These are phyloP conservation scores for Iguana delicatissima DNA, from an alignment of 2,797 vertebrate genomes.

Conservation along the genomic window DNA sequence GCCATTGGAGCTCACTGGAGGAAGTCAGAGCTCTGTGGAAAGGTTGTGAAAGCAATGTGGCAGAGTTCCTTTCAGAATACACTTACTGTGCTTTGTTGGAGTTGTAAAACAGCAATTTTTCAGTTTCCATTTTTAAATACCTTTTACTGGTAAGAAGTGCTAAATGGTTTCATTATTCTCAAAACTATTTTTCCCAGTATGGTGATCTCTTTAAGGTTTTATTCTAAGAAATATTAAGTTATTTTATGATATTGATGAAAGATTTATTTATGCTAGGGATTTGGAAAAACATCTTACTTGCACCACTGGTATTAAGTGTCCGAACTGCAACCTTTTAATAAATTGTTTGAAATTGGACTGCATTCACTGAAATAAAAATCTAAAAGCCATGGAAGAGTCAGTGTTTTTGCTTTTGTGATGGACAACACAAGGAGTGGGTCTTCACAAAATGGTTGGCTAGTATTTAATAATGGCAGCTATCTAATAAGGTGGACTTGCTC, in stretches of 20 bases:
- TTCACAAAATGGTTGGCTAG: slow-evolving; percentile 5
- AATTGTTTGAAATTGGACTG: slow-evolving; percentile 58
- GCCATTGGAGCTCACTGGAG: slow-evolving; percentile 44
- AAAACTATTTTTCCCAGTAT: slow-evolving; percentile 73
- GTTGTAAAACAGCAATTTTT: slow-evolving; percentile 67
- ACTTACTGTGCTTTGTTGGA: slow-evolving; percentile 55
- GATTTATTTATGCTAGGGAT: slow-evolving; percentile 81
- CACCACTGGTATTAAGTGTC: slow-evolving; percentile 40
- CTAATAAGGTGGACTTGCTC: neutral
- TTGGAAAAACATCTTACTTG: slow-evolving; percentile 64
- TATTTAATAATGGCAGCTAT: neutral
- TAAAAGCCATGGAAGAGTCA: slow-evolving; percentile 29
- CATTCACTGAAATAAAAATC: slow-evolving; percentile 67
- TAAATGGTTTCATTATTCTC: slow-evolving; percentile 69
- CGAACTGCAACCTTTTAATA: slow-evolving; percentile 1
- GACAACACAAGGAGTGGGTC: neutral
- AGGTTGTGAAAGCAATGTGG: slow-evolving; percentile 37
- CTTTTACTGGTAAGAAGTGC: slow-evolving; percentile 49
- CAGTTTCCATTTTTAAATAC: slow-evolving; percentile 67
- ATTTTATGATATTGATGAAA: slow-evolving; percentile 78
- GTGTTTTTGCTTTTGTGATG: neutral
- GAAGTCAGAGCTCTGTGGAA: slow-evolving; percentile 57
- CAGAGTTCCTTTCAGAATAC: slow-evolving; percentile 48
- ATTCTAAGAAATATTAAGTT: slow-evolving; percentile 83
- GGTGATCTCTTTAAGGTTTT: slow-evolving; percentile 79